These are phyloP conservation scores for Florisuga fusca DNA, from an alignment of 2,797 vertebrate species.

Conservation along the genomic window DNA sequence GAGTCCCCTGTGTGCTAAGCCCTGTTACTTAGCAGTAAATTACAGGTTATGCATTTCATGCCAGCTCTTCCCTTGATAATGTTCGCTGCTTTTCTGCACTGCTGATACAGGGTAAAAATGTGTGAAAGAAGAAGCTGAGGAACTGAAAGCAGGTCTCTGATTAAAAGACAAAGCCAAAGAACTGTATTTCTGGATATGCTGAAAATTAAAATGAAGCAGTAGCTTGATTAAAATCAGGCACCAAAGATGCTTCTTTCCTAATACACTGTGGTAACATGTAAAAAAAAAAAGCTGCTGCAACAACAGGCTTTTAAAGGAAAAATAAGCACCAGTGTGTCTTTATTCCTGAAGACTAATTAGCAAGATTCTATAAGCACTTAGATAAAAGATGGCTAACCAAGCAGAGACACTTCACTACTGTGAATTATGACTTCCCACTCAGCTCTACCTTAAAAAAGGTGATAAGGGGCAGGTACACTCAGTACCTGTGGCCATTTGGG, in stretches of 20 bases:
- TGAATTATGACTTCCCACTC: neutral
- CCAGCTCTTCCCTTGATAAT: neutral
- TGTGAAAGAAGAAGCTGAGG: neutral
- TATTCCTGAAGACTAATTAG: conserved; percentile 38
- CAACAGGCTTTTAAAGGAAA: conserved; percentile 9
- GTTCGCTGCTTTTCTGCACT: neutral
- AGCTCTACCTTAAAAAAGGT: neutral
- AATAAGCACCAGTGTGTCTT: conserved; percentile 5
- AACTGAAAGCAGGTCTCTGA: conserved; percentile 3
- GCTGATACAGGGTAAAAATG: neutral
- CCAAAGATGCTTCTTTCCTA: neutral
- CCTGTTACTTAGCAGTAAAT: conserved; percentile 17
- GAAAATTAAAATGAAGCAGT: conserved; percentile 37
- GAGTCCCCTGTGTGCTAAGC: neutral
- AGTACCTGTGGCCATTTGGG: neutral
- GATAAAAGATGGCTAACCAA: conserved; percentile 14
- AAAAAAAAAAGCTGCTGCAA: neutral
- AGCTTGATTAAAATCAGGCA: conserved; percentile 50
- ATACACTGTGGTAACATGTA: neutral
- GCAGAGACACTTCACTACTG: neutral
- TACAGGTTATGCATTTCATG: neutral
- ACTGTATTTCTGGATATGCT: neutral
- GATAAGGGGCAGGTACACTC: neutral
- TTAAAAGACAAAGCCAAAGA: conserved; percentile 17
- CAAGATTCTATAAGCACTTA: neutral